A percentile compares a stretch with the other conserved stretches of the same genome.
These are phyloP conservation scores for Iselma pallidipennis DNA, from an alignment of 2,888 invertebrate species.

Conservation along the genomic window DNA sequence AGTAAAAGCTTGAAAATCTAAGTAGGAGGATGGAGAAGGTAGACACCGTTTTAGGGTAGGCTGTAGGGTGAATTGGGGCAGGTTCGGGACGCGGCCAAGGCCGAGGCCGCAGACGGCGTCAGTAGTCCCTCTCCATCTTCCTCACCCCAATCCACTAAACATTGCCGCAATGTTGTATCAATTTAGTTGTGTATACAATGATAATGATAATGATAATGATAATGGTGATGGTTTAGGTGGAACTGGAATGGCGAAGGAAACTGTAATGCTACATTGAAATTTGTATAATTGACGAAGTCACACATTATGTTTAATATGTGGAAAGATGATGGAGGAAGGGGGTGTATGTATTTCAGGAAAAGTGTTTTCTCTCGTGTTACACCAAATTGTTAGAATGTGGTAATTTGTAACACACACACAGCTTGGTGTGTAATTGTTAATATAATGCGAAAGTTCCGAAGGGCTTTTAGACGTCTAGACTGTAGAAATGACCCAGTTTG, in stretches of 20 bases:
- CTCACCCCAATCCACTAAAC: constrained; percentile 21
- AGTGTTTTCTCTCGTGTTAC: background rate
- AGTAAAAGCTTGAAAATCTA: background rate
- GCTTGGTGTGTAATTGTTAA: background rate
- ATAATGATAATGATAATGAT: background rate
- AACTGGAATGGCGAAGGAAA: background rate
- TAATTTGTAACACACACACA: background rate
- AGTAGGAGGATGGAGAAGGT: background rate
- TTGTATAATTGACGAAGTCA: background rate
- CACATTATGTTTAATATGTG: background rate
- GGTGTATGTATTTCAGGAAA: background rate
- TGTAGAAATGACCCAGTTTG: background rate
- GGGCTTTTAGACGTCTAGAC: background rate
- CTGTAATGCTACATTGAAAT: too few species aligned
- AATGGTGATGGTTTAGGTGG: background rate
- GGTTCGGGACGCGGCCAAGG: constrained; percentile 39
- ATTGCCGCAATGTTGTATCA: too few species aligned
- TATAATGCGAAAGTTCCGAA: background rate
- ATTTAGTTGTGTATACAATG: too few species aligned
- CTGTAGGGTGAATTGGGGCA: constrained; percentile 33
- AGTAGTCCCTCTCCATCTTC: background rate
- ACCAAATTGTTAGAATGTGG: background rate
- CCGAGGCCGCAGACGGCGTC: constrained; percentile 38
- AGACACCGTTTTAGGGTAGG: background rate
- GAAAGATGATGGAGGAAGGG: background rate